phyloP scores from a whole-genome alignment of 2,113 vertebrate species.

The Cnemophilus loriae region DNA sequence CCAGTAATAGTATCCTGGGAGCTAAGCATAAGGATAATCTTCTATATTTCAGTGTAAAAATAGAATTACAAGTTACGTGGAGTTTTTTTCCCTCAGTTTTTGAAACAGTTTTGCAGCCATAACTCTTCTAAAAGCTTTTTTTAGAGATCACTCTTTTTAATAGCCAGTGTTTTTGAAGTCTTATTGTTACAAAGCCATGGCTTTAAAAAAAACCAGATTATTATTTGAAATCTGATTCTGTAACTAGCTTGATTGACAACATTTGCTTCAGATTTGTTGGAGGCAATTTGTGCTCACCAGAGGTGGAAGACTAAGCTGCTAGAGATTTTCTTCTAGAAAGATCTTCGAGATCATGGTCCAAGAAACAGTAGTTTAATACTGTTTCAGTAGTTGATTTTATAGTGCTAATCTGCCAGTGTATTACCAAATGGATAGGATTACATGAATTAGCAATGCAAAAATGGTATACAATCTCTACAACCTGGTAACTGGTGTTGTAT shows the following conservation, averaged over 20 bases:
- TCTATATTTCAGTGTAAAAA: background rate
- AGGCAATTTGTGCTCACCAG: background rate
- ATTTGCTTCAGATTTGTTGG: background rate
- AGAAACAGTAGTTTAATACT: background rate
- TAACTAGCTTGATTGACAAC: background rate
- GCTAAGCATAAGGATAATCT: background rate
- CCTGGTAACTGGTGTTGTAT: background rate
- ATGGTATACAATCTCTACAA: background rate
- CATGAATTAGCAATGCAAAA: background rate
- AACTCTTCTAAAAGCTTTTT: background rate
- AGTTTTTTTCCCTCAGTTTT: background rate
- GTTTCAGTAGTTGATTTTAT: background rate
- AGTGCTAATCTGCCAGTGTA: background rate
- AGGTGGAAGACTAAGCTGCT: background rate
- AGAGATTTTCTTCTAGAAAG: background rate
- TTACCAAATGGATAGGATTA: background rate
- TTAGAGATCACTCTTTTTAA: background rate
- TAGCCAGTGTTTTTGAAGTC: background rate
- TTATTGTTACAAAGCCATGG: background rate
- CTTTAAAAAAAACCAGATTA: background rate
- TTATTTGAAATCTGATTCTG: background rate
- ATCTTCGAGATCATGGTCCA: background rate
- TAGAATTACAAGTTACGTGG: background rate
- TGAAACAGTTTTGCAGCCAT: background rate
- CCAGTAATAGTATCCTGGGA: background rate